These are phyloP conservation scores for Cassiopea andromeda DNA, from an alignment of 30 jellyfish, hydroid and myxozoan genomes.

Conservation along the genomic window DNA sequence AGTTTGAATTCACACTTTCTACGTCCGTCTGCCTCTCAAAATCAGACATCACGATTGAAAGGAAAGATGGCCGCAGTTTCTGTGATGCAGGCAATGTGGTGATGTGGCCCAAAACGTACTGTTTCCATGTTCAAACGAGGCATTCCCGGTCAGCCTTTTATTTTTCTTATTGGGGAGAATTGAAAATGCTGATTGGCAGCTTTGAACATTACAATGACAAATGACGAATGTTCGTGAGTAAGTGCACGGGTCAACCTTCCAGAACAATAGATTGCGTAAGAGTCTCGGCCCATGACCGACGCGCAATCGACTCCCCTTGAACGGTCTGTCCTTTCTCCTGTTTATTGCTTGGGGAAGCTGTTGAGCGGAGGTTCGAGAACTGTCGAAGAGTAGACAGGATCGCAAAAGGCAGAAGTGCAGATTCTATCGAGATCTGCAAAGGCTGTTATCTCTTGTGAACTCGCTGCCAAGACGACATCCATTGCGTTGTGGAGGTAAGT, in stretches of 20 bases:
- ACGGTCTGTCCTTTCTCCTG: conserved; percentile 9
- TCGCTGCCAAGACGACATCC: conserved; percentile 19
- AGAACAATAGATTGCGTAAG: conserved; percentile 50
- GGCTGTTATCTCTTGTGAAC: not conserved
- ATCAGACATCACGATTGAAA: too few species aligned
- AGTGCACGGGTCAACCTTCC: conserved; percentile 59
- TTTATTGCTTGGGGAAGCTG: not conserved
- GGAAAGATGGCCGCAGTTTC: too few species aligned
- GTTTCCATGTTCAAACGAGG: too few species aligned
- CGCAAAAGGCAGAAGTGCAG: not conserved
- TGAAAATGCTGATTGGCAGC: conserved; percentile 18
- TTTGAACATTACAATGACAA: conserved; percentile 19
- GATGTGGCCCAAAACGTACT: too few species aligned
- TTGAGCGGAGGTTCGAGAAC: too few species aligned
- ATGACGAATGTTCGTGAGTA: conserved; percentile 18
- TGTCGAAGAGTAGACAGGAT: not conserved
- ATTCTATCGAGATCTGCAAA: not conserved
- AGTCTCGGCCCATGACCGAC: conserved; percentile 16
- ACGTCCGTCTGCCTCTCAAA: too few species aligned
- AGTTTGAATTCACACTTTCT: too few species aligned
- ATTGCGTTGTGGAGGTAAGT: conserved; percentile 4
- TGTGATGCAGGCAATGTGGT: too few species aligned
- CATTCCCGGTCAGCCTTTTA: too few species aligned
- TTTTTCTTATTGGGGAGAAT: too few species aligned
- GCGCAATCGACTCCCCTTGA: not conserved